Base-by-base conservation (phyloP, 2,888 invertebrate species). In the Empis livida region DNA sequence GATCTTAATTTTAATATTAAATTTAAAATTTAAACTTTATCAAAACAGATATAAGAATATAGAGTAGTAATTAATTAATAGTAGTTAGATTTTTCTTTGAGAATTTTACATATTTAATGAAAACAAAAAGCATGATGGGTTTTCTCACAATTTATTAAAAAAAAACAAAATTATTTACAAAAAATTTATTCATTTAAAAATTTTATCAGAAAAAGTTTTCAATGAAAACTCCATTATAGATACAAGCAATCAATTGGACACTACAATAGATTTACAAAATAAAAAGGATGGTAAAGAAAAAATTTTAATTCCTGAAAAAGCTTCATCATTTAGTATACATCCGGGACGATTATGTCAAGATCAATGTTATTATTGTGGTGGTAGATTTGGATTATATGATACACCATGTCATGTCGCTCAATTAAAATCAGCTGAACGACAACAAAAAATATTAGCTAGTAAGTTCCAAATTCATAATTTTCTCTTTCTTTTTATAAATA, bases 381-480 rank as follows among this genome's bases (percentile, higher is more conserved):
- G 88, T 10, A 89, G 87, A 67, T 90, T 90, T 57, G 89, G 89
- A 0, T 75, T 86, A 0, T 80, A 87, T 53, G 89, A 90, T 60
- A 89, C 89, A 0, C 89, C 89, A 0, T 87, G 87, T 67, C 89
- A 90, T 61, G 82, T 90, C 45, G 89, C 87, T 1, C 88, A 88
- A 68, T 82, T 90, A 64, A 89, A 89, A 57, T 84, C 84, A 45
- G 73, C 77, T 1, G 88, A 88, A 50, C 70, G 86, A n/a, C 86
- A 87, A 64, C 80, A 82, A 61, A 86, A 85, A 60, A 86, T 89
- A 50, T 69, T 89, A 51, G 78, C 76, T 54, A 79, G 85, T 85
- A 67, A 73, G 78, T 75, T 43, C 23, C 2, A 40, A 3, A 27
- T 30, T 32, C 4, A 15, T 37, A 37, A 14, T 32, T 37, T 14